Conservation (phyloP, 2,888 invertebrate species). For the Entomobrya proxima region DNA sequence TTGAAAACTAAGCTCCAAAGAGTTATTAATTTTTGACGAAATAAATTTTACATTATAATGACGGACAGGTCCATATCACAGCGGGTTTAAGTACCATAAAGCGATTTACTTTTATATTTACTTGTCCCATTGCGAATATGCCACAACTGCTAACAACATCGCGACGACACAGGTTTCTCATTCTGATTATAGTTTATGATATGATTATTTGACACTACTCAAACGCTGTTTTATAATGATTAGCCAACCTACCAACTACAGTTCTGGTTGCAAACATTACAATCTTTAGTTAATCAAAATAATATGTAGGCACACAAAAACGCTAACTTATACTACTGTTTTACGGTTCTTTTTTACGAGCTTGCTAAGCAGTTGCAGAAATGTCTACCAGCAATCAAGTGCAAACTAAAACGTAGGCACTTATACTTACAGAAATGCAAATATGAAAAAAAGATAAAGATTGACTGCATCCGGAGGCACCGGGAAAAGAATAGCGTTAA, state of each 20-base stretch:
- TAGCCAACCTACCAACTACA: not conserved
- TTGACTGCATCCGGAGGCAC: not conserved
- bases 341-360: not conserved
- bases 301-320: too few species aligned
- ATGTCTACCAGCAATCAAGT: too few species aligned
- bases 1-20: not conserved
- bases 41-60: conserved; percentile 12
- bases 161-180: too few species aligned
- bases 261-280: too few species aligned
- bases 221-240: too few species aligned
- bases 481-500: not conserved
- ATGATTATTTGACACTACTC: not conserved
- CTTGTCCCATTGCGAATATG: not conserved
- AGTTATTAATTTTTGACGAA: not conserved
- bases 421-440: too few species aligned
- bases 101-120: not conserved
- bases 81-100: conserved; percentile 16
- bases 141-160: too few species aligned
- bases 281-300: too few species aligned
- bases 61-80: conserved; percentile 25
- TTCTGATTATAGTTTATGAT: not conserved
- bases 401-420: too few species aligned
- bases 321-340: not conserved
- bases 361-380: not conserved
- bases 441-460: not conserved